A percentile compares a stretch with the other conserved stretches of the same genome.
phyloP scores from a whole-genome alignment of 1,140 invertebrate species.

The Zaprionus ornatus region DNA sequence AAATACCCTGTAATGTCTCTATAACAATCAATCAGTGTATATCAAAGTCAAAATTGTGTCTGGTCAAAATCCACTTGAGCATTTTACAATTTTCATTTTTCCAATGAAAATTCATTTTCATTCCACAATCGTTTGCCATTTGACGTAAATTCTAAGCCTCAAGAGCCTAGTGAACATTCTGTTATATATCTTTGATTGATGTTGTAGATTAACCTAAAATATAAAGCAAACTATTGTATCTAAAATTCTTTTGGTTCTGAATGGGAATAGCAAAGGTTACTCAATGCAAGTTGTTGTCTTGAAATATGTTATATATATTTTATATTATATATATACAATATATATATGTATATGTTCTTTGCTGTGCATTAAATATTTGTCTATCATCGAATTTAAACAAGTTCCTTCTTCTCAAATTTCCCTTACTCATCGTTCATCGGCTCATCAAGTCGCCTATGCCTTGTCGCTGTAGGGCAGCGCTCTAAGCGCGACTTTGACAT shows the following conservation, averaged over 20 bases:
- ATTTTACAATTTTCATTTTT: background rate
- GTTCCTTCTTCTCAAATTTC: background rate
- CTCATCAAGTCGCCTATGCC: background rate
- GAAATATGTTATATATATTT: background rate
- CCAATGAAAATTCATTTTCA: background rate
- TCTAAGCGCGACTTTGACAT: constrained; percentile 61
- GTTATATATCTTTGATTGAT: background rate
- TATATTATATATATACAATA: background rate
- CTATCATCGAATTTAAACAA: background rate
- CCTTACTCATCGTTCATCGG: background rate
- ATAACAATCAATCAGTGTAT: background rate
- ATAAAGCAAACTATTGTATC: too few relatives aligned
- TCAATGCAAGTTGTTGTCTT: background rate
- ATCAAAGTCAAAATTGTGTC: background rate
- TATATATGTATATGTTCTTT: background rate
- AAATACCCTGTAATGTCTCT: too few relatives aligned
- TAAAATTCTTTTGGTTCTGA: too few relatives aligned
- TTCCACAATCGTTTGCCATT: background rate
- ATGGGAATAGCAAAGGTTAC: too few relatives aligned
- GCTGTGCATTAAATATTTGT: background rate
- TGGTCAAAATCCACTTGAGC: background rate
- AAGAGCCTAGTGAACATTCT: background rate
- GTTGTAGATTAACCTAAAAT: background rate
- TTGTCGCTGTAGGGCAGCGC: background rate
- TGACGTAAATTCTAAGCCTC: background rate